phyloP scores from a whole-genome alignment of 2,888 invertebrate species.

The Meteorus cinctellus region DNA sequence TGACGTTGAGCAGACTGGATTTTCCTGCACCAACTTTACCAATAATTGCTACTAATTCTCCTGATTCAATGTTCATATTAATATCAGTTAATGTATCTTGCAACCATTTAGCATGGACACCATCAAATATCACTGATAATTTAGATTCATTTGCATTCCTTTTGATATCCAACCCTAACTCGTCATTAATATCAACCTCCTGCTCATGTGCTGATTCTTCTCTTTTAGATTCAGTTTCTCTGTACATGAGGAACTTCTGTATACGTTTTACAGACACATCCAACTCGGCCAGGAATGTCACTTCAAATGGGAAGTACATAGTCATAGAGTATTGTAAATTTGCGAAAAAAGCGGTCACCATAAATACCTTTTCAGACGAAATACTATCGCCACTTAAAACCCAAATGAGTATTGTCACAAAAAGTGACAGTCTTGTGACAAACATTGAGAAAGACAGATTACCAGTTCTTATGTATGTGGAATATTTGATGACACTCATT shows the following conservation, averaged over 20 bases:
- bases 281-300: constrained; percentile 87
- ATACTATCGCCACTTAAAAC: constrained; percentile 79
- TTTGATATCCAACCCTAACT: constrained; percentile 49
- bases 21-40: constrained; percentile 84
- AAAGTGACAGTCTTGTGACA: constrained; percentile 89
- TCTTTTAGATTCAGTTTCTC: constrained; percentile 68
- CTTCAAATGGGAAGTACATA: constrained; percentile 90
- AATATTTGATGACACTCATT: constrained; percentile 81
- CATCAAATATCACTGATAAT: constrained; percentile 56
- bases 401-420: constrained; percentile 84
- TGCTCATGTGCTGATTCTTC: constrained; percentile 28
- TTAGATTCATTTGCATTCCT: constrained; percentile 47
- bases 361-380: constrained; percentile 89
- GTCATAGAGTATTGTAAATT: constrained; percentile 90
- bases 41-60: constrained; percentile 78
- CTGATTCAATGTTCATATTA: constrained; percentile 74
- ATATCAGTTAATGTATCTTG: constrained; percentile 74
- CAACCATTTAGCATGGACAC: constrained; percentile 65
- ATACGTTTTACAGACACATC: constrained; percentile 76
- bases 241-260: constrained; percentile 65
- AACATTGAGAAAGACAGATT: constrained; percentile 90
- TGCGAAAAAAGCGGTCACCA: constrained; percentile 92
- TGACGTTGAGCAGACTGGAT: constrained; percentile 79
- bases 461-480: constrained; percentile 85
- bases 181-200: constrained; percentile 55